Base-by-base conservation (phyloP, 2,888 invertebrate species). In the Zaprionus obscuricornis region DNA sequence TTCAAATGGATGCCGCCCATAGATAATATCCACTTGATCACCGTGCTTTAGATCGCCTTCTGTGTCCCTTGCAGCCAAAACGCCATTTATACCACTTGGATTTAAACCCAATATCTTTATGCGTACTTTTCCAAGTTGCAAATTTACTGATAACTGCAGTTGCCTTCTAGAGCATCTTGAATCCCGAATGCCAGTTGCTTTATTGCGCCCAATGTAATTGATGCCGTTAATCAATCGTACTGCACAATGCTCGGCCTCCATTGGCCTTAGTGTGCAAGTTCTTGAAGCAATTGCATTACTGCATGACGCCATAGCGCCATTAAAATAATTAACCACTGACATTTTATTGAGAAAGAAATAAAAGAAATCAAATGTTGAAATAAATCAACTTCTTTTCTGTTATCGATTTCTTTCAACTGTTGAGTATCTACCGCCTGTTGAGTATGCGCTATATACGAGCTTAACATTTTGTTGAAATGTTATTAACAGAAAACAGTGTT, bases 91-190 rank as follows among this genome's bases (percentile, higher is more conserved):
- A 3, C 94, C 93, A 5, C 94, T 93, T 2, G 93, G 91, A 89
- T 95, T 95, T 8, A 92, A 85, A 0, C 96, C 96, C 3, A 94
- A 70, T 50, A 93, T 93, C 86, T 93, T 79, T 1, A 89, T 8
- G 1, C 68, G 67, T 3, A 87, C 59, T 5, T 40, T 52, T 6
- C 67, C 72, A 2, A 42, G 50, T 4, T 78, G 67, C n/a, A 84
- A 17, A 39, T 88, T 64, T 0, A 89, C 88, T 0, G 78, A 33
- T 2, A 89, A 24, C n/a, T 72, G 43, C 2, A 89, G 18, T 92
- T 97, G 97, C 14, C 92, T 91, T 62, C 95, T 93, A 2, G 97
- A 97, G 83, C 96, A 95, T 52, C 92, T 91, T 5, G 92, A 91
- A 86, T 96, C 95, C 46, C 92, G 92, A 56, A 97, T 95, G 85